These are phyloP conservation scores for Sinocyclocheilus maitianheensis DNA, from an alignment of 2,113 vertebrate species.

Conservation along the genomic window DNA sequence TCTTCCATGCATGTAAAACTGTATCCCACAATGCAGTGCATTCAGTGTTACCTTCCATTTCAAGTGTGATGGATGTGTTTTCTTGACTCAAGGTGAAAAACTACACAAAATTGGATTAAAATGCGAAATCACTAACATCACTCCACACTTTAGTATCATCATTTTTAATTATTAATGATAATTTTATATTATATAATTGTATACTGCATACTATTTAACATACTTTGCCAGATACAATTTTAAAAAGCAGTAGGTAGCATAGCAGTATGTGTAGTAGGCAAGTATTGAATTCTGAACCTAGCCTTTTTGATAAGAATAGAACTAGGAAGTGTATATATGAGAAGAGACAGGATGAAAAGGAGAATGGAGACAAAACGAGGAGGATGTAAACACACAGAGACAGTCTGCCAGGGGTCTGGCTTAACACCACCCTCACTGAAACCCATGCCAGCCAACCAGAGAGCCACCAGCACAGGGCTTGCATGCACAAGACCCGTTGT, in stretches of 20 bases:
- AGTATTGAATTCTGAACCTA: neutral
- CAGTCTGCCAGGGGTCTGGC: constrained; percentile 21
- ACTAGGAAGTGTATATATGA: constrained; percentile 5
- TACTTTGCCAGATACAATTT: neutral
- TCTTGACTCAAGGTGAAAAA: no score
- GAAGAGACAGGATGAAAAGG: neutral
- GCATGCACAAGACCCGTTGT: neutral
- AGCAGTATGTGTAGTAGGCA: neutral
- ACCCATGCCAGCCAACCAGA: constrained; percentile 31
- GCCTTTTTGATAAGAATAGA: neutral
- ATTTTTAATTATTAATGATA: no score
- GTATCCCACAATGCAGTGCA: no score
- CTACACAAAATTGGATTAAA: no score
- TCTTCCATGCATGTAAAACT: no score
- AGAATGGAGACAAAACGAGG: neutral
- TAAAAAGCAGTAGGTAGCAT: neutral
- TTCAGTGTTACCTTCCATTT: no score
- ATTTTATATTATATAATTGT: no score
- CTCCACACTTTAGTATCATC: no score
- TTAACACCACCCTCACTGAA: neutral
- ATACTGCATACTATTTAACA: neutral
- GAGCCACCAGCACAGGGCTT: neutral
- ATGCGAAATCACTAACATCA: no score
- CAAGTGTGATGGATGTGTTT: no score
- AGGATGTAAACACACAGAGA: neutral